Evolutionary conservation across 2,888 invertebrate genomes (phyloP).

Genomic region (Silvanus unidentatus): DNA sequence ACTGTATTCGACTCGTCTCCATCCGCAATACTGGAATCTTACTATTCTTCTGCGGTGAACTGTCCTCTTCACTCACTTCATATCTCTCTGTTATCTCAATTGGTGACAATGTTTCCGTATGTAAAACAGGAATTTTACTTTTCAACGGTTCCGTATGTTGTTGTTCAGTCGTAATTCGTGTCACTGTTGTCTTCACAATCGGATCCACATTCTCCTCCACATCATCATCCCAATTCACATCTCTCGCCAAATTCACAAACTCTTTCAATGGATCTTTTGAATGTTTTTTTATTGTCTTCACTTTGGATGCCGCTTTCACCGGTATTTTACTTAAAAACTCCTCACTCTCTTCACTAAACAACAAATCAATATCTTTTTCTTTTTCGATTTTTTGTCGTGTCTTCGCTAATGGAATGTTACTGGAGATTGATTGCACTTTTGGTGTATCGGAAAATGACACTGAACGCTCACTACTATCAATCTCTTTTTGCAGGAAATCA

Average conservation of each 20-base stretch:
- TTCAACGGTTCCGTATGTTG: constrained; percentile 16
- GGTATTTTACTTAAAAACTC: constrained; percentile 44
- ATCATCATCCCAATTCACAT: constrained; percentile 45
- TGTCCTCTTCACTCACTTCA: constrained; percentile 18
- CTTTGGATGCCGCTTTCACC: constrained; percentile 42
- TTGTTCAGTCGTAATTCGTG: constrained; percentile 31
- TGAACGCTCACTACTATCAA: constrained; percentile 11
- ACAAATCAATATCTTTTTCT: constrained; percentile 29
- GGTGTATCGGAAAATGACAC: constrained; percentile 17
- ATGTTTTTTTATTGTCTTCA: constrained; percentile 49
- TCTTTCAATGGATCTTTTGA: constrained; percentile 48
- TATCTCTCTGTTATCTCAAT: constrained; percentile 20
- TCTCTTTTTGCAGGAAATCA: constrained; percentile 24
- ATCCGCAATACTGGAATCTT: constrained; percentile 47
- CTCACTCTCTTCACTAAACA: constrained; percentile 26
- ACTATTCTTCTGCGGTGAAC: constrained; percentile 35
- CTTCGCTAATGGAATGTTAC: constrained; percentile 2
- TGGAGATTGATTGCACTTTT: background rate
- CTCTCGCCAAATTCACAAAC: constrained; percentile 43
- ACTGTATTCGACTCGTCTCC: constrained; percentile 34
- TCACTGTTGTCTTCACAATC: constrained; percentile 42
- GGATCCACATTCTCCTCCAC: constrained; percentile 31
- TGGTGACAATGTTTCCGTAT: constrained; percentile 19
- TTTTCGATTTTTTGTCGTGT: background rate
- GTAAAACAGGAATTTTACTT: constrained; percentile 33